These are phyloP conservation scores for Drosophila melanosoma DNA, from an alignment of 2,888 invertebrate genomes.

Conservation along the genomic window DNA sequence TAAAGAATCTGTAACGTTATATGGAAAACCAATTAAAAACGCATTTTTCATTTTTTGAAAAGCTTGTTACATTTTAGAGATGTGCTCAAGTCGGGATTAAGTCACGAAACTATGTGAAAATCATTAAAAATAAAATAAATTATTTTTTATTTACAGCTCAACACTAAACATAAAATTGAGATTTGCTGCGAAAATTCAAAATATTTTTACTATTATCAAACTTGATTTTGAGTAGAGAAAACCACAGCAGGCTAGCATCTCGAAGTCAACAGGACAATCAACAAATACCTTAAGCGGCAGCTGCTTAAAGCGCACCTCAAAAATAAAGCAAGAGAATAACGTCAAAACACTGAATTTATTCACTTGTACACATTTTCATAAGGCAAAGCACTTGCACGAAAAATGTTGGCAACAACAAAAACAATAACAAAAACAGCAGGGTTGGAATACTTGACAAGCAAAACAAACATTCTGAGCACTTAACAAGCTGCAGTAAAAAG, in stretches of 20 bases:
- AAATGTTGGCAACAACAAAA: constrained; percentile 23
- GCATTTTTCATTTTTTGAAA: constrained; percentile 19
- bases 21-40: constrained; percentile 76
- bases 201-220: background rate
- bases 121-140: background rate
- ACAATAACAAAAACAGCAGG: constrained; percentile 1
- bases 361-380: constrained; percentile 22
- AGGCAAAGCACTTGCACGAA: constrained; percentile 27
- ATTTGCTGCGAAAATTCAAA: background rate
- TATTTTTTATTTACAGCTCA: background rate
- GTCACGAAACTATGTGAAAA: background rate
- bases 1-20: constrained; percentile 84
- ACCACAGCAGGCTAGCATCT: background rate
- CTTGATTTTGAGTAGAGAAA: background rate
- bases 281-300: background rate
- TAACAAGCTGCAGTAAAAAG: constrained; percentile 47
- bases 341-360: constrained; percentile 19
- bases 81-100: background rate
- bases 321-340: background rate
- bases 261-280: background rate
- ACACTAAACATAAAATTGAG: background rate
- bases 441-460: background rate
- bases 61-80: background rate
- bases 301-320: constrained; percentile 16
- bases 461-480: constrained; percentile 21